Base-by-base conservation (phyloP, 2,113 vertebrate genomes). In the Eidolon helvum region DNA sequence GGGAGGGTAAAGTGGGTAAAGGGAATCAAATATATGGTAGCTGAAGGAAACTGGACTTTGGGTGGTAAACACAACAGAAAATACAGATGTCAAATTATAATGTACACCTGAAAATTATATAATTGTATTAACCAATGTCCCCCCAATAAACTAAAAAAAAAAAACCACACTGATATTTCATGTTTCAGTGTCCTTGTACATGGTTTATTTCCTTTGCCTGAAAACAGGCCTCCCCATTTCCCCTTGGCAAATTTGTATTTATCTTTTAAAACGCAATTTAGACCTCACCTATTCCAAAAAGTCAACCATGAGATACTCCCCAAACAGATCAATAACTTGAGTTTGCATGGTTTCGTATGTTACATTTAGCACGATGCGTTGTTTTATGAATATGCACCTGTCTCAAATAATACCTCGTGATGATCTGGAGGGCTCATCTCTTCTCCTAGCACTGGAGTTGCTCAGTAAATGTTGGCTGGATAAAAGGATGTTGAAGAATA, bases 251-350 rank as follows among this genome's bases (percentile, higher is more conserved):
- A 83, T 48, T 77, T 72, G 63, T 66, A 69, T 68, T 69, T 50
- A 71, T 35, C 75, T 66, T 91, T 85, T 66, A 85, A 94, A 94
- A 66, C 28, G 15, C 65, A 90, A 87, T 77, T 87, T 71, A 90
- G 45, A 84, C 45, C 55, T 91, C 4, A 50, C 22, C 38, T 95
- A 69, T 69, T 83, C 53, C 28, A 90, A 89, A 89, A 77, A 35
- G 38, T 10, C 33, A 66, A 83, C 30, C n/a, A 72, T 14, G 14
- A 72, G 40, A 78, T 24, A 9, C 2, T 50, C 7, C 48, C 69
- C 57, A n/a, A 94, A 86, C 22, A 19, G 57, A 65, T 86, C 63
- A 66, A 22, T 35, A 84, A 50, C 71, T 95, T 90, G 68, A 66
- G 26, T 82, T 35, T 77, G 43, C n/a, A 69, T 65, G 18, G 18